A percentile compares a stretch with the other conserved stretches of the same genome.
These are phyloP conservation scores for Naja naja DNA, from an alignment of 2,113 vertebrate genomes.

Conservation along the genomic window DNA sequence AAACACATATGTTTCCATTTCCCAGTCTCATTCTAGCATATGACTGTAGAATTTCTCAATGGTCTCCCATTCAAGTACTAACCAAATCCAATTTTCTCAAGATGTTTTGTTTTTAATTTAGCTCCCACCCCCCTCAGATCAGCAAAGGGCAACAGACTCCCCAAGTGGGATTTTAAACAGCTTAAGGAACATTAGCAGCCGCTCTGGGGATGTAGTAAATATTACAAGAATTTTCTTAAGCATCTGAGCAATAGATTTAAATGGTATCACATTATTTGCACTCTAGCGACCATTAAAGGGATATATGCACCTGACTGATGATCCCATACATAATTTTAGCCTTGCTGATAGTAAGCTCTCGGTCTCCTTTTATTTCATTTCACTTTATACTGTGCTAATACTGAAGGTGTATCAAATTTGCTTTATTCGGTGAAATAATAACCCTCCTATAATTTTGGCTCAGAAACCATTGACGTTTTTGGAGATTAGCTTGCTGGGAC, in stretches of 20 bases:
- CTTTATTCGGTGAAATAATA: background rate
- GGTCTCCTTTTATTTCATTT: background rate
- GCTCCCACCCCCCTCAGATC: background rate
- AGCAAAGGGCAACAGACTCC: background rate
- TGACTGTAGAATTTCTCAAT: background rate
- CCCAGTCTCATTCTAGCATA: background rate
- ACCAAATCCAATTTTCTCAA: background rate
- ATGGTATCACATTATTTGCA: background rate
- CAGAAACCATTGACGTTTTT: slow-evolving; percentile 15
- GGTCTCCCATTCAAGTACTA: background rate
- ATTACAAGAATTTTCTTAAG: background rate
- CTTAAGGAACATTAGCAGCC: background rate
- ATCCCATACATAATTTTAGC: background rate
- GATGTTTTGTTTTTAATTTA: background rate
- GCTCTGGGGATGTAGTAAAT: too few species aligned
- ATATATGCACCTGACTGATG: background rate
- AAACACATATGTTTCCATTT: background rate
- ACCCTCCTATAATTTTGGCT: slow-evolving; percentile 9
- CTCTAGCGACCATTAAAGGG: background rate
- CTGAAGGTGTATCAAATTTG: background rate
- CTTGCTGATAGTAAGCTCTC: background rate
- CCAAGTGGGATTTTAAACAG: background rate
- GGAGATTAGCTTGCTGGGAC: slow-evolving; percentile 38
- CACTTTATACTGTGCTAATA: background rate
- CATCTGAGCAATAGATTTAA: background rate